Conservation (phyloP, 2,888 invertebrate genomes). For the Dromius quadrimaculatus region DNA sequence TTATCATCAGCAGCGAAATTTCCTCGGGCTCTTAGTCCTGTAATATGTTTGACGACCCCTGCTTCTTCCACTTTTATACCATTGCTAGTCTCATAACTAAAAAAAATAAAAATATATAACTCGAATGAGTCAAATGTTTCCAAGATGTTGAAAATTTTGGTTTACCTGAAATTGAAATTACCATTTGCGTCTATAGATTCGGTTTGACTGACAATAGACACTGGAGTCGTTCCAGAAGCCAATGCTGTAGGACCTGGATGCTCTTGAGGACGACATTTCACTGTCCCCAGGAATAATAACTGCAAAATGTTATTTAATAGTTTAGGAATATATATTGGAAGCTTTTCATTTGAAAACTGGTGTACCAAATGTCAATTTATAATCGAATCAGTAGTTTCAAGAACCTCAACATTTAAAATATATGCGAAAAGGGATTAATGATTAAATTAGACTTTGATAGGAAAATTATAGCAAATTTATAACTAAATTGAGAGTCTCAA, state of each 20-base stretch:
- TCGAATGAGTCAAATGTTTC: background rate
- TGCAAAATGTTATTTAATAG: no score
- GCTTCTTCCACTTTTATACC: slow-evolving; percentile 82
- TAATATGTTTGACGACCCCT: slow-evolving; percentile 76
- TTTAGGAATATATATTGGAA: no score
- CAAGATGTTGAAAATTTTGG: slow-evolving; percentile 4
- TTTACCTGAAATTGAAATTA: slow-evolving; percentile 67
- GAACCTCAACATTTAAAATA: no score
- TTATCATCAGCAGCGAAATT: slow-evolving; percentile 62
- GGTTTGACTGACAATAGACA: slow-evolving; percentile 67
- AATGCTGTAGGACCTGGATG: slow-evolving; percentile 59
- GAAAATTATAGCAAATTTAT: no score
- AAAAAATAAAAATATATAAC: slow-evolving; percentile 1
- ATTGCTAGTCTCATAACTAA: slow-evolving; percentile 83
- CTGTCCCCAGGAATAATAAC: slow-evolving; percentile 3
- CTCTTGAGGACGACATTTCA: slow-evolving; percentile 31
- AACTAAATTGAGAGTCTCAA: no score
- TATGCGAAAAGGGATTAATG: no score
- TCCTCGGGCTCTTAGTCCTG: slow-evolving; percentile 65
- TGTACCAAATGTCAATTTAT: no score
- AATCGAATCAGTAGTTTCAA: no score
- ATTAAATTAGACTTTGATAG: no score
- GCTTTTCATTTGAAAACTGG: no score
- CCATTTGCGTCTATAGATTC: slow-evolving; percentile 67
- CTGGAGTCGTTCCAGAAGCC: slow-evolving; percentile 63